A percentile compares a stretch with the other conserved stretches of the same genome.
Evolutionary conservation across 2,797 vertebrate genomes (phyloP).

Genomic region (Myotis planiceps): DNA sequence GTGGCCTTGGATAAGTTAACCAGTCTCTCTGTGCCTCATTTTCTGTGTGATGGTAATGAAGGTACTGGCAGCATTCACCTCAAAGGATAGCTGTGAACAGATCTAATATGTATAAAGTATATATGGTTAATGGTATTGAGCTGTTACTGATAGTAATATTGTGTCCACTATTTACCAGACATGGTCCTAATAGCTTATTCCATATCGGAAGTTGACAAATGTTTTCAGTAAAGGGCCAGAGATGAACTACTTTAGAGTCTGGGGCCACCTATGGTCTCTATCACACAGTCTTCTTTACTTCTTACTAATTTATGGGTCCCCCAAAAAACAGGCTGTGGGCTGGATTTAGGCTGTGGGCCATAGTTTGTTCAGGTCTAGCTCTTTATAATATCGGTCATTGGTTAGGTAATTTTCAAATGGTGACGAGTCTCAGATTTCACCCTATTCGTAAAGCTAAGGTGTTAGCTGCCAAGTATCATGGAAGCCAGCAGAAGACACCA

Average conservation of each 20-base stretch:
- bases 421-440: neutral
- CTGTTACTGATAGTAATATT: neutral
- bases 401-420: neutral
- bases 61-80: too few relatives aligned
- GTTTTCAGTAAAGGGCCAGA: neutral
- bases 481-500: neutral
- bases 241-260: neutral
- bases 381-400: neutral
- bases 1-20: neutral
- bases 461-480: neutral
- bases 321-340: neutral
- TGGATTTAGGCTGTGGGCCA: neutral
- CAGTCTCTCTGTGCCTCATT: neutral
- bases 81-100: neutral
- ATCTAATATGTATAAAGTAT: neutral
- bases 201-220: neutral
- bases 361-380: neutral
- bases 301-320: neutral
- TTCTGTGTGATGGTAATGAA: neutral
- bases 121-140: neutral
- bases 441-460: neutral
- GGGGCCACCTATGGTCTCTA: neutral
- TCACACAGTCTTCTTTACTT: neutral
- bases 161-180: neutral
- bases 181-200: neutral